Base-by-base conservation (phyloP, 2,888 invertebrate species). In the Digitonthophagus gazella region DNA sequence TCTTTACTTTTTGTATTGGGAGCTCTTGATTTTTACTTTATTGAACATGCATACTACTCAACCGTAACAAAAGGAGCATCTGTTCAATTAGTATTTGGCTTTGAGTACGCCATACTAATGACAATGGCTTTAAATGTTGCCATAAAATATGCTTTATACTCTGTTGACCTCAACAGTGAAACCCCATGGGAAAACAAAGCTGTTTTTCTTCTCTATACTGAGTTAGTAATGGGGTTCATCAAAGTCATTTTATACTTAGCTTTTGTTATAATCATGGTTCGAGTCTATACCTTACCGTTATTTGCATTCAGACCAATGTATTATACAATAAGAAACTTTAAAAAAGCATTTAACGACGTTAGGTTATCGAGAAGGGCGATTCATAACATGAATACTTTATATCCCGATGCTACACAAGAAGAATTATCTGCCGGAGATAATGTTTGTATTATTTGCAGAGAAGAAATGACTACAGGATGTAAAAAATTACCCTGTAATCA, bases 111-210 rank as follows among this genome's bases (percentile, higher is more conserved):
- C 72, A 96, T 99, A 80, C 86, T 99, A 65, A 86, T 98, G 69
- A 97, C 97, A 3, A 93, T 96, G 80, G 93, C 97, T 28, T 86
- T 93, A 67, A 98, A 97, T 83, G 96, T 97, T 70, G 87, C 92
- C 64, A 93, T 98, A 73, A 99, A 99, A 80, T 96, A 97, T 80
- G 85, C 92, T 18, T 84, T 95, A 2, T 97, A 97, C 81, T 90
- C 93, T 2, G 90, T 96, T 71, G 97, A 97, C 80, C 87, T 96
- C 3, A 91, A 93, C 78, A 93, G 92, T 84, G 97, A 98, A 79
- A 95, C 93, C 58, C 98, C 98, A 0, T 99, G 99, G 99, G 99
- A 99, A 82, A 97, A 96, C 82, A 99, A 99, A 83, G 98, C 98
- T 6, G 97, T 98, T 0, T 98, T 97, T 78, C 85, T 99, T 55